Conservation (phyloP, 2,888 invertebrate genomes). For the Prionchulus punctatus region DNA sequence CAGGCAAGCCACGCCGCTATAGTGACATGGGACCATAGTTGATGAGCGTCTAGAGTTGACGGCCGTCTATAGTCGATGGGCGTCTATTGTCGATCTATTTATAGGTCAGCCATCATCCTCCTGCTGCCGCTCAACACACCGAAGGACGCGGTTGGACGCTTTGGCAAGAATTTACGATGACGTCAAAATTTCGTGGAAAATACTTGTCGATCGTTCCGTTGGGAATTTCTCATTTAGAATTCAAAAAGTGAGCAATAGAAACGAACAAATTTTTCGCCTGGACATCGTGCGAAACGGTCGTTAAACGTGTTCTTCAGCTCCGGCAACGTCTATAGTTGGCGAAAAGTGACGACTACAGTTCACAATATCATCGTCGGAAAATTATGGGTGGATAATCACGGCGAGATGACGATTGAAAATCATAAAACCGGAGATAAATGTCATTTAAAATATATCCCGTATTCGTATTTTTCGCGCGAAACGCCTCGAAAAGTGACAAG, state of each 20-base stretch:
- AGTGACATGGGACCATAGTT: neutral
- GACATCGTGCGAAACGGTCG: no score
- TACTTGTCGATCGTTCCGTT: conserved; percentile 64
- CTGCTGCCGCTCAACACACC: conserved; percentile 85
- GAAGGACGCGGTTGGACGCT: conserved; percentile 66
- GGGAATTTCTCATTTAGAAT: conserved; percentile 47
- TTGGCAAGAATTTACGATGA: conserved; percentile 95
- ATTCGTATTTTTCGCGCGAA: conserved; percentile 94
- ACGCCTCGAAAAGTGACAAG: conserved; percentile 64
- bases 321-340: conserved; percentile 79
- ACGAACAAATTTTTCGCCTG: no score
- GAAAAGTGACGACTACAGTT: conserved; percentile 92
- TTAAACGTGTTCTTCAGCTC: conserved; percentile 18
- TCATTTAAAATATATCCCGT: conserved; percentile 88
- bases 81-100: neutral
- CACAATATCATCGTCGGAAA: conserved; percentile 99
- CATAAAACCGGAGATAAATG: conserved; percentile 76
- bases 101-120: conserved; percentile 89
- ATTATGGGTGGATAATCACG: conserved; percentile 98
- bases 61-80: neutral
- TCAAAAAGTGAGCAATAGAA: conserved; percentile 29
- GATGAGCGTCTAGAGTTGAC: neutral
- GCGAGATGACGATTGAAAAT: conserved; percentile 93
- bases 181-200: conserved; percentile 94
- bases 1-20: conserved; percentile 45